These are phyloP conservation scores for Prietella phreatophila DNA, from an alignment of 2,113 vertebrate species.

Conservation along the genomic window DNA sequence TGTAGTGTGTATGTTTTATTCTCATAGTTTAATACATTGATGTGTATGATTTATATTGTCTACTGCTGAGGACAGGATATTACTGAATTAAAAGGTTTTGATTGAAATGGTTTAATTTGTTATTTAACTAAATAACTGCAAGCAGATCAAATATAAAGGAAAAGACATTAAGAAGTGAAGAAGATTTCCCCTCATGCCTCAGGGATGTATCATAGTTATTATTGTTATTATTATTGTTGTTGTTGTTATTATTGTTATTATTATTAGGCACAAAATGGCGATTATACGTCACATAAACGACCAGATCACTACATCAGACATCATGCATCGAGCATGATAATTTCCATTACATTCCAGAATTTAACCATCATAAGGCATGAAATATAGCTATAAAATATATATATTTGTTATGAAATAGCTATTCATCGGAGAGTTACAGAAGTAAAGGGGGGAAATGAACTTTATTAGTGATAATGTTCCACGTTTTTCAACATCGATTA, in stretches of 20 bases:
- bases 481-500: conserved; percentile 18
- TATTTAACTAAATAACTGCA: neutral
- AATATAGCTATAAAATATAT: neutral
- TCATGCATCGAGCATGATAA: neutral
- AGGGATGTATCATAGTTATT: neutral
- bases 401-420: neutral
- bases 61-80: neutral
- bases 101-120: neutral
- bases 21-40: neutral
- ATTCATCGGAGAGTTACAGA: neutral
- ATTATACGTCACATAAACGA: neutral
- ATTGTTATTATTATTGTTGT: neutral
- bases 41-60: neutral
- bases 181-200: neutral
- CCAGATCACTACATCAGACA: neutral
- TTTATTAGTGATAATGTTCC: neutral
- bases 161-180: neutral
- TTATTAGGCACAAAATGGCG: neutral
- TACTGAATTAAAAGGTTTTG: neutral
- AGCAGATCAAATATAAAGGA: neutral
- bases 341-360: neutral
- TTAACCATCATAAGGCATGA: no score
- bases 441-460: neutral
- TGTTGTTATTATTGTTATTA: neutral
- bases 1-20: neutral